These are phyloP conservation scores for Excalfactoria chinensis DNA, from an alignment of 2,113 vertebrate genomes.

Conservation along the genomic window DNA sequence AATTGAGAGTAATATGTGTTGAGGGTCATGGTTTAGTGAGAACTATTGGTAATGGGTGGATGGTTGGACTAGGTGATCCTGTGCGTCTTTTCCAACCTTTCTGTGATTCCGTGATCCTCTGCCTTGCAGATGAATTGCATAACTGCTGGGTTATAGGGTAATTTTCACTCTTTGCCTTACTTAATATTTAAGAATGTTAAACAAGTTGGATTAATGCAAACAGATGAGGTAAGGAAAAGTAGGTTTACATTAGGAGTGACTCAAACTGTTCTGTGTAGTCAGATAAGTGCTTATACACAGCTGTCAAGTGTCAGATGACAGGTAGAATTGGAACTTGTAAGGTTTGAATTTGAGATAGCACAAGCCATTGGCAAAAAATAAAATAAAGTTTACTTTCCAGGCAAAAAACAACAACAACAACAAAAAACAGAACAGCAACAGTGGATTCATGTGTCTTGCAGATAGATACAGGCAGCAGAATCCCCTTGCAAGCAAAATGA, in stretches of 20 bases:
- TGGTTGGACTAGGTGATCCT: no score
- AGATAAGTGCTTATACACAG: background rate
- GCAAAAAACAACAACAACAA: background rate
- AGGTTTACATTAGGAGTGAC: background rate
- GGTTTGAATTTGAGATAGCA: slow-evolving; percentile 18
- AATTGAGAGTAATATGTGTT: background rate
- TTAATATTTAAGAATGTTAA: background rate
- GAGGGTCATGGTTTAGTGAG: no score
- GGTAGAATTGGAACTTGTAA: background rate
- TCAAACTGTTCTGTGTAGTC: background rate
- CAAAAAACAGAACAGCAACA: no score
- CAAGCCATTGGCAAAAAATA: background rate
- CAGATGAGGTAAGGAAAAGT: background rate
- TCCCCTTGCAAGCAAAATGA: background rate
- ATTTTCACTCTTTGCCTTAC: background rate
- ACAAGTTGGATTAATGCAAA: background rate
- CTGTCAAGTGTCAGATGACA: background rate
- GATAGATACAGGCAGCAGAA: background rate
- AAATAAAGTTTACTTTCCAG: background rate
- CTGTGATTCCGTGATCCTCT: background rate
- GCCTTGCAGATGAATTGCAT: background rate
- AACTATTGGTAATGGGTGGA: no score
- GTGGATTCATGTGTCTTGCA: background rate
- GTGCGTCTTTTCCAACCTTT: no score
- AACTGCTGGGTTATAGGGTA: background rate